Percentiles rank a stretch among this genome's conserved stretches.
phyloP scores from a whole-genome alignment of 2,888 invertebrate species.

The Tridacna gigas region DNA sequence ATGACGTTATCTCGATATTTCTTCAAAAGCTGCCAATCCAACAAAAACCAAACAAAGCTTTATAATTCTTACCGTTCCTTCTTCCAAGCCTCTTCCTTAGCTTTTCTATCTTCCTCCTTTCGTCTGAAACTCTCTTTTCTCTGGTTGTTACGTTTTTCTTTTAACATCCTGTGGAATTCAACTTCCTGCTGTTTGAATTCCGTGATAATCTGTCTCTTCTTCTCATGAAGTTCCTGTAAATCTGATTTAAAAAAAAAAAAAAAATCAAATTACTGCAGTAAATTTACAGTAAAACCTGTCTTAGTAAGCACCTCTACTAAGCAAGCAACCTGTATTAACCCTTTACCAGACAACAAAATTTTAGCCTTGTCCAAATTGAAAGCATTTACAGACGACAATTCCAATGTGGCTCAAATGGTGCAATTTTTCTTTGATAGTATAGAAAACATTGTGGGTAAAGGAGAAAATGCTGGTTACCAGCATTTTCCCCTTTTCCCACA shows the following conservation, averaged over 20 bases:
- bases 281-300: no score
- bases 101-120: slow-evolving; percentile 74
- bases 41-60: background rate
- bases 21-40: background rate
- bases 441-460: background rate
- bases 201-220: slow-evolving; percentile 69
- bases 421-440: no score
- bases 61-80: slow-evolving; percentile 71
- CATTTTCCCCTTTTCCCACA: background rate
- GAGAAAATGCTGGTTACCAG: background rate
- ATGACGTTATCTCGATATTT: background rate
- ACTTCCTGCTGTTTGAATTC: slow-evolving; percentile 75
- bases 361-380: no score
- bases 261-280: no score
- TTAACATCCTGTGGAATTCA: slow-evolving; percentile 71
- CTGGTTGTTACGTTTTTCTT: slow-evolving; percentile 71
- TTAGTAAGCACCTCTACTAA: no score
- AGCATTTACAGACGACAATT: no score
- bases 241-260: slow-evolving; percentile 63
- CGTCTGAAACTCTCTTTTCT: slow-evolving; percentile 74
- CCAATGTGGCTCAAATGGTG: no score
- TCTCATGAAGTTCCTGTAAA: slow-evolving; percentile 76
- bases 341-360: no score
- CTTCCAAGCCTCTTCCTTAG: slow-evolving; percentile 68
- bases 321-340: no score